Evolutionary conservation across 2,888 invertebrate genomes (phyloP).

Genomic region (Dynastes maya): DNA sequence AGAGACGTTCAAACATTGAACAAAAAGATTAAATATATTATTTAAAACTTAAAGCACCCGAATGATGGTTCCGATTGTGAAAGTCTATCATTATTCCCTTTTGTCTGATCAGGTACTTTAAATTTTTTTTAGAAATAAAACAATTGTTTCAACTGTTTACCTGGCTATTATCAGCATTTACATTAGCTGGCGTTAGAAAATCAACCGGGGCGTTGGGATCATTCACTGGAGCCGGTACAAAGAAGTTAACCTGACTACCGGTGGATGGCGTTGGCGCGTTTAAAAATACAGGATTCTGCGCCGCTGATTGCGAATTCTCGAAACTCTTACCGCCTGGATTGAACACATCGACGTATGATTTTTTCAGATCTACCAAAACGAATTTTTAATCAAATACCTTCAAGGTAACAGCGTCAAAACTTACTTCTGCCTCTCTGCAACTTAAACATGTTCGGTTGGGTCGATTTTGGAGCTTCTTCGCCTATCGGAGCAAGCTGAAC

Average conservation of each 20-base stretch:
- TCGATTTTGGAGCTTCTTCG: slow-evolving; percentile 50
- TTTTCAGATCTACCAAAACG: slow-evolving; percentile 79
- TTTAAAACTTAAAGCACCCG: not conserved
- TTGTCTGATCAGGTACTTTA: too few species aligned
- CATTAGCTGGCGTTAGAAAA: slow-evolving; percentile 71
- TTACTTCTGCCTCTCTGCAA: slow-evolving; percentile 84
- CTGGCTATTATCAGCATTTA: slow-evolving; percentile 45
- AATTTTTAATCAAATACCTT: not conserved
- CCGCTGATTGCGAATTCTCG: slow-evolving; percentile 64
- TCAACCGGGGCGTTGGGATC: slow-evolving; percentile 75
- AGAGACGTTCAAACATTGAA: slow-evolving; percentile 2
- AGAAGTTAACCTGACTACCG: slow-evolving; percentile 72
- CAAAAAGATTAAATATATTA: not conserved
- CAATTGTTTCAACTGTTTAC: slow-evolving; percentile 7
- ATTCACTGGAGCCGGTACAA: slow-evolving; percentile 74
- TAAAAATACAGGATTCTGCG: slow-evolving; percentile 67
- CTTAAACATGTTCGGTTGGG: slow-evolving; percentile 83
- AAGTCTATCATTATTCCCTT: too few species aligned
- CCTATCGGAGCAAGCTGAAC: not conserved
- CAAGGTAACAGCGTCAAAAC: slow-evolving; percentile 62
- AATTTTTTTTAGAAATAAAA: too few species aligned
- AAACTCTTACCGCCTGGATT: slow-evolving; percentile 77
- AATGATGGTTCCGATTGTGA: too few species aligned
- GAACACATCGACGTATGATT: slow-evolving; percentile 92
- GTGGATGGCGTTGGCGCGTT: slow-evolving; percentile 56